Percentiles rank a stretch among this genome's conserved stretches.
These are phyloP conservation scores for Saxidomus purpurata DNA, from an alignment of 1,140 invertebrate species.

Conservation along the genomic window DNA sequence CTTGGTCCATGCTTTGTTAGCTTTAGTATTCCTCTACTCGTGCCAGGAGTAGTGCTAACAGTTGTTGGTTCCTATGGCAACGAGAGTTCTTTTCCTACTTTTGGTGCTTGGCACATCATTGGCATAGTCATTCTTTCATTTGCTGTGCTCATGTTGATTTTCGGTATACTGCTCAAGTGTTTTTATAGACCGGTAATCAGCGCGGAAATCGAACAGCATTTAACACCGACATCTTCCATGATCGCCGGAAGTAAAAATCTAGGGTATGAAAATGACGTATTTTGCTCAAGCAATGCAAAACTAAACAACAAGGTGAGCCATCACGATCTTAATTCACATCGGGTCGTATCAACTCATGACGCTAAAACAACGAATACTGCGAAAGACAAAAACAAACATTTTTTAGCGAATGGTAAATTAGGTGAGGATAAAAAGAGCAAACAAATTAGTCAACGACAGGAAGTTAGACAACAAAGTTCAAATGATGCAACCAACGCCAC, in stretches of 20 bases:
- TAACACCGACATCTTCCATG: slow-evolving; percentile 44
- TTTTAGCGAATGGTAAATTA: background rate
- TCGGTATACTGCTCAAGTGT: slow-evolving; percentile 61
- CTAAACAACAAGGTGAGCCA: slow-evolving; percentile 46
- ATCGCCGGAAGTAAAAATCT: slow-evolving; percentile 62
- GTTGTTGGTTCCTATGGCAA: slow-evolving; percentile 62
- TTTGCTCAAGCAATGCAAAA: background rate
- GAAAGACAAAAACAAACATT: background rate
- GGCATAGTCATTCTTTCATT: slow-evolving; percentile 48
- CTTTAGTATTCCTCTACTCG: slow-evolving; percentile 57
- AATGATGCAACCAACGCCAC: background rate
- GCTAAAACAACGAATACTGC: slow-evolving; percentile 3
- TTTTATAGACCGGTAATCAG: slow-evolving; percentile 52
- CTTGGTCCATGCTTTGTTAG: slow-evolving; percentile 58
- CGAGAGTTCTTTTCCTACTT: slow-evolving; percentile 42
- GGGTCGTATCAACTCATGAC: slow-evolving; percentile 56
- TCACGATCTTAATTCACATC: background rate
- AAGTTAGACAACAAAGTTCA: background rate
- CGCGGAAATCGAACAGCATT: slow-evolving; percentile 58
- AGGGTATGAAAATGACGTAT: slow-evolving; percentile 44
- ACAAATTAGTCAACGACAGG: background rate
- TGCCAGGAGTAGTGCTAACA: slow-evolving; percentile 56
- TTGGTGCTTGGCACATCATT: slow-evolving; percentile 59
- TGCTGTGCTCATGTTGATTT: slow-evolving; percentile 38
- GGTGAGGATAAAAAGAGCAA: background rate